Evolutionary conservation across 2,888 invertebrate species (phyloP).

Genomic region (Campoletis raptor): DNA sequence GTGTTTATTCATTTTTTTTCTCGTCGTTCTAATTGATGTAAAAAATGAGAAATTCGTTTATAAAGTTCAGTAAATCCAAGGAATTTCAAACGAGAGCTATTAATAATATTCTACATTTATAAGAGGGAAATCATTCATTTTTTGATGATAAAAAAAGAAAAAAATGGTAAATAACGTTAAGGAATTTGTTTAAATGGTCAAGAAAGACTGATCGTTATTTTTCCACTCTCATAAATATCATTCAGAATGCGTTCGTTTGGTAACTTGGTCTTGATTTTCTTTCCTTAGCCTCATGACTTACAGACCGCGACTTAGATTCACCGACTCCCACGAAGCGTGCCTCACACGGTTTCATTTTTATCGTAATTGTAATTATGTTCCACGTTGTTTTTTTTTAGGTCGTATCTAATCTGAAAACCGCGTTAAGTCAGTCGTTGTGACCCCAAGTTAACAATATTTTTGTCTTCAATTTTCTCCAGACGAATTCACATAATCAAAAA

Average conservation of each 20-base stretch:
- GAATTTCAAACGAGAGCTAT: not conserved
- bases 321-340: not conserved
- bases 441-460: not conserved
- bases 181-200: not conserved
- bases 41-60: not conserved
- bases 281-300: not conserved
- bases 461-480: not conserved
- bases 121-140: not conserved
- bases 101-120: not conserved
- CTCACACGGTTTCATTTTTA: not conserved
- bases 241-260: not conserved
- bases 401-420: constrained; percentile 36
- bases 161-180: not conserved
- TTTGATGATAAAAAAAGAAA: not conserved
- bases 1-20: not conserved
- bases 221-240: not conserved
- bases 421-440: not conserved
- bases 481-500: not conserved
- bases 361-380: not conserved
- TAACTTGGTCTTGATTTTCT: not conserved
- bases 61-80: not conserved
- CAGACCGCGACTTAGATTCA: not conserved
- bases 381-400: not conserved
- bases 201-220: not conserved
- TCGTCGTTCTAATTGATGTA: not conserved